A percentile compares a stretch with the other conserved stretches of the same genome.
These are phyloP conservation scores for Branchinecta lynchi DNA, from an alignment of 1,140 invertebrate species.

Conservation along the genomic window DNA sequence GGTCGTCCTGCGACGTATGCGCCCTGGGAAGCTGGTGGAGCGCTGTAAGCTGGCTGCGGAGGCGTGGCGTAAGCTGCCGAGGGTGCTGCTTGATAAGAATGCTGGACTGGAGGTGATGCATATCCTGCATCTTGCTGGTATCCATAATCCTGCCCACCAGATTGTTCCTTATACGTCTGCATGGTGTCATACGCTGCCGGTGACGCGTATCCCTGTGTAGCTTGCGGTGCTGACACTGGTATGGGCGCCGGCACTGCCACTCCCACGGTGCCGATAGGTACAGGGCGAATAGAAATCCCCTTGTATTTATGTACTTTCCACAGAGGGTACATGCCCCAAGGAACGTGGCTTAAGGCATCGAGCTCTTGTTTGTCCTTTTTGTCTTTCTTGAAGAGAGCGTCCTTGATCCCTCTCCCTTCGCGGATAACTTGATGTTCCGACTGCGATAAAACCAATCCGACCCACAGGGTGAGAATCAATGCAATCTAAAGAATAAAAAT, in stretches of 20 bases:
- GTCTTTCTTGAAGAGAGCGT: background rate
- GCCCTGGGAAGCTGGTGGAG: background rate
- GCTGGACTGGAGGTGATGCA: background rate
- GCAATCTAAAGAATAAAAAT: too few species aligned
- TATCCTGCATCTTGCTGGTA: background rate
- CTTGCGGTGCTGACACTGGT: background rate
- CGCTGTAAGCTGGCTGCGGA: background rate
- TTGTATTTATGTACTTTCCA: conserved; percentile 20
- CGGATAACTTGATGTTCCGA: too few species aligned
- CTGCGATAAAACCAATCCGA: too few species aligned
- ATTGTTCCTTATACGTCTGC: background rate
- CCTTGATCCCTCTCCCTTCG: background rate
- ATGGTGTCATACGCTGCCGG: conserved; percentile 2
- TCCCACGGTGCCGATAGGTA: conserved; percentile 16
- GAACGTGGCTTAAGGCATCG: conserved; percentile 7
- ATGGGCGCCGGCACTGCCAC: conserved; percentile 7
- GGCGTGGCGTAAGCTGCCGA: background rate
- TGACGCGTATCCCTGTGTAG: background rate
- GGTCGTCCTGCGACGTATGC: background rate
- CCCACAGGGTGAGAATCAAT: too few species aligned
- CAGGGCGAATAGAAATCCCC: conserved; percentile 18
- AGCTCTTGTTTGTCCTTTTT: background rate
- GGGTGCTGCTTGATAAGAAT: background rate
- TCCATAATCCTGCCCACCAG: background rate
- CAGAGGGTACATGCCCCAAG: conserved; percentile 19